These are phyloP conservation scores for Semnornis frantzii DNA, from an alignment of 2,113 vertebrate species.

Conservation along the genomic window DNA sequence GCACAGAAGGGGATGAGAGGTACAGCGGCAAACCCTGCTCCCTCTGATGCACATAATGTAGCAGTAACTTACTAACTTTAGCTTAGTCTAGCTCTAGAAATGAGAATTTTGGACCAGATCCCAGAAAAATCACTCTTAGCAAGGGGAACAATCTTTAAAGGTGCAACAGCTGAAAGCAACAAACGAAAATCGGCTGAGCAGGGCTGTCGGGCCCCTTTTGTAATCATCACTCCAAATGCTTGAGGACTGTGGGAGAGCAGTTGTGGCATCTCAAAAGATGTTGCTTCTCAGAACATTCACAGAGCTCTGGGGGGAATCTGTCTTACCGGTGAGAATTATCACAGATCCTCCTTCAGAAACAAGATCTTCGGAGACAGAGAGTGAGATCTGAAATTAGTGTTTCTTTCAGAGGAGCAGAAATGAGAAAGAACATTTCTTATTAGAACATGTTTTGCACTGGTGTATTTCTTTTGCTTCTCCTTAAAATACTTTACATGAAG, in stretches of 20 bases:
- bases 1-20: not conserved
- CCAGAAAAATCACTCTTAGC: slow-evolving; percentile 13
- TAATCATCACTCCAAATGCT: not conserved
- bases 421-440: not conserved
- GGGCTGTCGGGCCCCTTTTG: not conserved
- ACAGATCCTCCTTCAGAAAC: not conserved
- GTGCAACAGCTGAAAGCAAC: not conserved
- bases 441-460: not conserved
- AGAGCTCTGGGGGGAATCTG: not conserved
- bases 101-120: not conserved
- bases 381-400: not conserved
- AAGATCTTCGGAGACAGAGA: not conserved
- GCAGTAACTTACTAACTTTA: not conserved
- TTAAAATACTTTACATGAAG: not conserved
- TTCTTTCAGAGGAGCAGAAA: not conserved
- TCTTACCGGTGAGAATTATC: not conserved
- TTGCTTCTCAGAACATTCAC: not conserved
- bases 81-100: not conserved
- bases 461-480: not conserved
- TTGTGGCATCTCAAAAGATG: not conserved
- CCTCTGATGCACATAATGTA: not conserved
- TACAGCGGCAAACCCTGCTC: not conserved
- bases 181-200: not conserved
- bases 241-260: not conserved
- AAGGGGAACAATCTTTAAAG: not conserved